Evolutionary conservation across 2,888 invertebrate species (phyloP).

Genomic region (Neoscelio sp.): DNA sequence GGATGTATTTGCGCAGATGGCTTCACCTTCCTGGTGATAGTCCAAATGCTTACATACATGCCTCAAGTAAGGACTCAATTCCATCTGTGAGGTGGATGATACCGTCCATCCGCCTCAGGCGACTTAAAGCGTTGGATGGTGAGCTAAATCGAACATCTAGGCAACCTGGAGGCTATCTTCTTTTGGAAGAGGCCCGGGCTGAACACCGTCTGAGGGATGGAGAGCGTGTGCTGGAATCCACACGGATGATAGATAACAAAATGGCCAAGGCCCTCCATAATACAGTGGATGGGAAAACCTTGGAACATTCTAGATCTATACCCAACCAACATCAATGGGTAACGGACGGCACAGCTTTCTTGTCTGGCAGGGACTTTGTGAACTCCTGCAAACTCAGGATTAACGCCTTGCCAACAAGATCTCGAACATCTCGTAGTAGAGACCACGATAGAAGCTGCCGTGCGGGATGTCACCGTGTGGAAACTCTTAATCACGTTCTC

Average conservation of each 20-base stretch:
- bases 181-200: not conserved
- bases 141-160: not conserved
- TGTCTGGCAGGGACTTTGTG: conserved; percentile 45
- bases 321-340: conserved; percentile 57
- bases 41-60: conserved; percentile 76
- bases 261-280: conserved; percentile 10
- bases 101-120: conserved; percentile 22
- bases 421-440: conserved; percentile 20
- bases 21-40: conserved; percentile 76
- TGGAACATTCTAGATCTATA: conserved; percentile 3
- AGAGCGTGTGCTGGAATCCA: not conserved
- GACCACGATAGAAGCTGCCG: not conserved
- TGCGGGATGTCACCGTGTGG: conserved; percentile 33
- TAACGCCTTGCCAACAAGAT: conserved; percentile 38
- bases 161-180: not conserved
- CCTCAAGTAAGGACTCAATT: conserved; percentile 69
- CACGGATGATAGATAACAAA: not conserved
- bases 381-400: conserved; percentile 30
- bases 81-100: conserved; percentile 64
- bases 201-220: not conserved
- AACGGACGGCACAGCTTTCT: conserved; percentile 25
- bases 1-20: conserved; percentile 71
- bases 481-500: conserved; percentile 56
- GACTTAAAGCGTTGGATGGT: conserved; percentile 3
- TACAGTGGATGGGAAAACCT: conserved; percentile 21